Conservation (phyloP, 2,888 invertebrate genomes). For the Polia nebulosa region DNA sequence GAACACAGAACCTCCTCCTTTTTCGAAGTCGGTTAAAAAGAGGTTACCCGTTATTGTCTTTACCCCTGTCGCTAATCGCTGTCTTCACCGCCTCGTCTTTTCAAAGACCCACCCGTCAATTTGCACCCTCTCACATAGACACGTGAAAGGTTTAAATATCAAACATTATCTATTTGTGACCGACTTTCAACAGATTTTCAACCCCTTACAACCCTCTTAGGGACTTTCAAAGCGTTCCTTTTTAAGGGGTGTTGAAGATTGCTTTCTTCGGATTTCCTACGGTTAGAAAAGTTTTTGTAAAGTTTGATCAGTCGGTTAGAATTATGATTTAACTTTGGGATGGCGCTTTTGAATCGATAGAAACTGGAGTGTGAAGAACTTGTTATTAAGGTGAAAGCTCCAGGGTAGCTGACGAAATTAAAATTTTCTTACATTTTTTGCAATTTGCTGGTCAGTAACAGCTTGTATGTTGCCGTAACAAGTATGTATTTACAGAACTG, state of each 20-base stretch:
- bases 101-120: slow-evolving; percentile 35
- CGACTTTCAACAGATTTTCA: slow-evolving; percentile 53
- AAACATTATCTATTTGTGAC: slow-evolving; percentile 63
- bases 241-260: slow-evolving; percentile 43
- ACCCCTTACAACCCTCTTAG: slow-evolving; percentile 42
- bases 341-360: background rate
- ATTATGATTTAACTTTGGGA: slow-evolving; percentile 12
- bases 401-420: no score
- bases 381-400: slow-evolving; percentile 12
- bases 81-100: background rate
- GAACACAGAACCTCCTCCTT: no score
- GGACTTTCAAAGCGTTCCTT: slow-evolving; percentile 32
- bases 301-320: slow-evolving; percentile 32
- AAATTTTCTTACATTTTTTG: no score
- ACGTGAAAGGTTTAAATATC: slow-evolving; percentile 61
- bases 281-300: slow-evolving; percentile 36
- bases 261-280: slow-evolving; percentile 25
- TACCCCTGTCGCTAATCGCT: slow-evolving; percentile 8
- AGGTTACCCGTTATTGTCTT: no score
- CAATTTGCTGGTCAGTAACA: no score
- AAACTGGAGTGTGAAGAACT: slow-evolving; percentile 13
- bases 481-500: no score
- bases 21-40: no score
- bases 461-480: no score
- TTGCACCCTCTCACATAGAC: slow-evolving; percentile 48